Evolutionary conservation across 2,888 invertebrate species (phyloP).

Genomic region (Pseudococcus longispinus): DNA sequence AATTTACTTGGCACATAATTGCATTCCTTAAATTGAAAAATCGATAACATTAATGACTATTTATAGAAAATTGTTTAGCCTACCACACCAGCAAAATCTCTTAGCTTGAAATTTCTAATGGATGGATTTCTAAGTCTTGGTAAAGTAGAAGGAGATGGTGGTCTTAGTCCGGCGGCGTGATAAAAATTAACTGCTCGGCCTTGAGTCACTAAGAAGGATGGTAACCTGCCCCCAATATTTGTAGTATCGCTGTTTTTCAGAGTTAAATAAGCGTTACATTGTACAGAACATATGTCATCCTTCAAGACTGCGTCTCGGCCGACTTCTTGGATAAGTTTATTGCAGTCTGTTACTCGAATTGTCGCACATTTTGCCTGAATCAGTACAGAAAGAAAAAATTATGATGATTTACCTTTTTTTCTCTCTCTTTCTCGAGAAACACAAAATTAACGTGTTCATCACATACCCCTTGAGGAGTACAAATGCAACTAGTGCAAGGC

Average conservation of each 20-base stretch:
- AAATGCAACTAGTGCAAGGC: constrained; percentile 90
- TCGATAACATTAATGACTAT: background rate
- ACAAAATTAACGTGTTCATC: background rate
- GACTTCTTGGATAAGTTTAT: constrained; percentile 81
- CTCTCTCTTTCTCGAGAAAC: no score
- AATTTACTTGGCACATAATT: constrained; percentile 26
- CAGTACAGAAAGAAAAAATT: constrained; percentile 57
- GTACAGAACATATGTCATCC: constrained; percentile 89
- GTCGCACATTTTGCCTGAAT: constrained; percentile 87
- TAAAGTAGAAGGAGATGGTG: constrained; percentile 7
- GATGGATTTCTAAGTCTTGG: constrained; percentile 24
- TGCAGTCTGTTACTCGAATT: constrained; percentile 84
- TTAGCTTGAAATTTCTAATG: constrained; percentile 44
- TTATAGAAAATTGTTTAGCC: constrained; percentile 10
- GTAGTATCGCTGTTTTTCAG: background rate
- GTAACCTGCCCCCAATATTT: background rate
- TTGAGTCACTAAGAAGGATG: background rate
- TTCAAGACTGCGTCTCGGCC: constrained; percentile 80
- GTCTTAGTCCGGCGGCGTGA: constrained; percentile 44
- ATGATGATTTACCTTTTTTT: no score
- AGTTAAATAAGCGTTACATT: constrained; percentile 67
- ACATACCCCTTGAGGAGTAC: constrained; percentile 75
- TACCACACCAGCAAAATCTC: constrained; percentile 50
- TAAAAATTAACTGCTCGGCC: constrained; percentile 47
- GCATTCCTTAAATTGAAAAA: background rate